Evolutionary conservation across 2,797 vertebrate genomes (phyloP), one percentile per base, ranked within the genome.

Genomic region (Coregonus ussuriensis): DNA sequence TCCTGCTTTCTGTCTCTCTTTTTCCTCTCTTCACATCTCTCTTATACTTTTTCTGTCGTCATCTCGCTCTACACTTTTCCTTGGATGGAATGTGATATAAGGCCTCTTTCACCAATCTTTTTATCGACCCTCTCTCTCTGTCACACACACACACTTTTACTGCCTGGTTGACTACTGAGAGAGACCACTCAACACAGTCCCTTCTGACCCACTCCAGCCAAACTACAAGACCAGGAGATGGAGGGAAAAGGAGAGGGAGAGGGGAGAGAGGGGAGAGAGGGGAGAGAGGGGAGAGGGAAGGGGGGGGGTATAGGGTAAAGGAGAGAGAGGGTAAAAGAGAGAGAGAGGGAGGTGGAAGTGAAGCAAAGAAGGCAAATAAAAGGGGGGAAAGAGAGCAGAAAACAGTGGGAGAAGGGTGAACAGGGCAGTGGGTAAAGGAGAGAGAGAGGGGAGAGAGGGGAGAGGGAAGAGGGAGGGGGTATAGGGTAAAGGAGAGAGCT

Each of bases 181-280:
- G 53, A 56, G 53, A 56, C 53, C 71, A 73, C 62, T 65, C 21
- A 65, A 65, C 25, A 1, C 25, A 59, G 65, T 67, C 73, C 69
- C 72, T 59, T 80, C 53, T 25, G 75, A 59, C 81, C 66, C 54
- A 59, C 71, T 47, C 4, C 35, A 37, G 7, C 68, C 68, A 71
- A 41, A 71, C 31, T 33, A n/a, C 53, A 59, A 52, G 31, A 7
- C 74, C 76, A 74, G 77, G 7, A 47, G 14, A 52, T 68, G 74
- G 67, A 69, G 41, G 41, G 9, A 13, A 25, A 7, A 13, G 76
- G 59, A 11, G 6, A 63, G 6, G 6, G 74, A 29, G 53, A 52
- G 41, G 21, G 21, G 76, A 41, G 47, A 41, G 54, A n/a, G 74
- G 80, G 66, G 37, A 4, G 35, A 33, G 83, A 33, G 31, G 31